A percentile compares a stretch with the other conserved stretches of the same genome.
Evolutionary conservation across 1,140 invertebrate genomes (phyloP).

Genomic region (Diabrotica virgifera): DNA sequence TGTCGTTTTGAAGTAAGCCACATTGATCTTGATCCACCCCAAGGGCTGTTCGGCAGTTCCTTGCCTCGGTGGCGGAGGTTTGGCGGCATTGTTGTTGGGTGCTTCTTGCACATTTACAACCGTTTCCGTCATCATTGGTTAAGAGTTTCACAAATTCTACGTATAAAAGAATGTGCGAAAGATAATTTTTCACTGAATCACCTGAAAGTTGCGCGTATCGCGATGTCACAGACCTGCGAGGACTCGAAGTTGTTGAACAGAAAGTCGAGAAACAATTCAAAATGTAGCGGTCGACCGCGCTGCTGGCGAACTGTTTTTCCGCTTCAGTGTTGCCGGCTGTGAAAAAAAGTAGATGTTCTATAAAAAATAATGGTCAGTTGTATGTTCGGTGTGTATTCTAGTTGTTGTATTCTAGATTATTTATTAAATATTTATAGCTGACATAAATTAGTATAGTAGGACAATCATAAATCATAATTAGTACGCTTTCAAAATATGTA

Average conservation of each 20-base stretch:
- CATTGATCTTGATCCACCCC: constrained; percentile 58
- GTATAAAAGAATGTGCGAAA: not conserved
- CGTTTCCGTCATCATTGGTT: constrained; percentile 62
- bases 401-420: too few species aligned
- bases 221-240: not conserved
- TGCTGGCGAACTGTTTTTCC: not conserved
- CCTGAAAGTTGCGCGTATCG: not conserved
- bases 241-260: not conserved
- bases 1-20: constrained; percentile 60
- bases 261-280: constrained; percentile 10
- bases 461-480: too few species aligned
- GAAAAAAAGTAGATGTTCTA: too few species aligned
- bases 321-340: too few species aligned
- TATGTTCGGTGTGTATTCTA: too few species aligned
- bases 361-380: too few species aligned
- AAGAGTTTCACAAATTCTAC: constrained; percentile 10
- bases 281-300: constrained; percentile 15
- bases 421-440: too few species aligned
- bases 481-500: too few species aligned
- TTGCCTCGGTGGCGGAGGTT: constrained; percentile 43
- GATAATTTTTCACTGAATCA: not conserved
- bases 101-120: constrained; percentile 60
- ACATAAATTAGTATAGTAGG: too few species aligned
- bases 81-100: constrained; percentile 51
- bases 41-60: constrained; percentile 44